A percentile compares a stretch with the other conserved stretches of the same genome.
Conservation (phyloP, 2,113 vertebrate species). For the Lontra canadensis region DNA sequence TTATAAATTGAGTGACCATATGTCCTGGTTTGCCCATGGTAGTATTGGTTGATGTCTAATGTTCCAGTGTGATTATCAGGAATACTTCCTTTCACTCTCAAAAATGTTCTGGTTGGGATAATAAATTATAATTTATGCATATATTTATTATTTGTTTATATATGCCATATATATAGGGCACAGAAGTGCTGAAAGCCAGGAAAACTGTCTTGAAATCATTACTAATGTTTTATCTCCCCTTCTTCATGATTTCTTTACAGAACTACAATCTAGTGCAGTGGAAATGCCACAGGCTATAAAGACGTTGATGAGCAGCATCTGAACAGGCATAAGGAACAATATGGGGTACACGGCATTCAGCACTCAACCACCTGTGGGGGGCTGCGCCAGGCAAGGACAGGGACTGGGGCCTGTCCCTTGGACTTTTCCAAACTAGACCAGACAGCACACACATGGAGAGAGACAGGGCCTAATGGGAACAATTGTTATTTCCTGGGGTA, state of each 20-base stretch:
- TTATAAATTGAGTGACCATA: background rate
- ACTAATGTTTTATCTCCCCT: background rate
- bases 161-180: background rate
- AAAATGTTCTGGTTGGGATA: background rate
- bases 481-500: background rate
- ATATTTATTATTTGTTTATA: background rate
- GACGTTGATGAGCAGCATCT: background rate
- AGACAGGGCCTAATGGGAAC: background rate
- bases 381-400: background rate
- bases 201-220: background rate
- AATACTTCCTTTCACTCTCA: background rate
- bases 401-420: background rate
- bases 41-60: background rate
- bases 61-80: background rate
- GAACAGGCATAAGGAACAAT: background rate
- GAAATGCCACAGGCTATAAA: background rate
- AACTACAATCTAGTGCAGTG: background rate
- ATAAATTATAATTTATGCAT: background rate
- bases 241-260: background rate
- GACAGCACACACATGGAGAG: background rate
- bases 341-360: rapidly evolving
- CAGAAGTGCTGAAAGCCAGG: background rate
- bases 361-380: rapidly evolving
- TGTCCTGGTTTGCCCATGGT: background rate
- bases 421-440: background rate